Base-by-base conservation (phyloP, 2,113 vertebrate species). In the Cacatua alba region DNA sequence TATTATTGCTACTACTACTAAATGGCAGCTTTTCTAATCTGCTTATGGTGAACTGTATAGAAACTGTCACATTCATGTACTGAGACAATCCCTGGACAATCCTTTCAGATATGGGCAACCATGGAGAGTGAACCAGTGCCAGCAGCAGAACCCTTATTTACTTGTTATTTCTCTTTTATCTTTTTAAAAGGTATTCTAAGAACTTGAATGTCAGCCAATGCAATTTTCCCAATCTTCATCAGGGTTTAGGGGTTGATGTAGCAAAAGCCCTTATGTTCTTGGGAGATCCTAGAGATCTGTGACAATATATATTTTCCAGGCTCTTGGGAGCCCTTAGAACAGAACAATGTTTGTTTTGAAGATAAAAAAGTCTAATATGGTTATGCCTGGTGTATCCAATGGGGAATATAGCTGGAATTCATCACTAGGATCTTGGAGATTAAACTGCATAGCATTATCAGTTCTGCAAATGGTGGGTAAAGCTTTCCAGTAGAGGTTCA, bases 271-370 rank as follows among this genome's bases (percentile, higher is more conserved):
- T 85, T 49, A 44, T 69, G 24, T 92, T 91, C 74, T 49, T 95
- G 70, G 72, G 81, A 92, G 77, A 94, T 94, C 39, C 65, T 93
- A 23, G 89, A 89, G 48, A 49, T 78, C 24, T 35, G 81, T 91
- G 81, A 49, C 65, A 55, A 60, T 69, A 62, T 57, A 10, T 87
- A 29, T 78, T 89, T 95, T 87, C 78, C n/a, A 79, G 52, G 65
- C 81, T 18, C 62, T 64, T 48, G 83, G 57, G 92, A 86, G 51
- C 69, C 46, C 25, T 93, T 68, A 55, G 46, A 67, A 83, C 7
- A 84, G 64, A 78, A 10, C 11, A 20, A 5, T 55, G 75, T 85
- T 94, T 87, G 62, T 90, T 95, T 78, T 55, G 84, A 79, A 95
- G 51, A 94, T 33, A 95, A 95, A 84, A 69, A 71, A 92, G 78